Base-by-base conservation (phyloP, 64 coral and sea anemone genomes). In the Orbicella faveolata region DNA sequence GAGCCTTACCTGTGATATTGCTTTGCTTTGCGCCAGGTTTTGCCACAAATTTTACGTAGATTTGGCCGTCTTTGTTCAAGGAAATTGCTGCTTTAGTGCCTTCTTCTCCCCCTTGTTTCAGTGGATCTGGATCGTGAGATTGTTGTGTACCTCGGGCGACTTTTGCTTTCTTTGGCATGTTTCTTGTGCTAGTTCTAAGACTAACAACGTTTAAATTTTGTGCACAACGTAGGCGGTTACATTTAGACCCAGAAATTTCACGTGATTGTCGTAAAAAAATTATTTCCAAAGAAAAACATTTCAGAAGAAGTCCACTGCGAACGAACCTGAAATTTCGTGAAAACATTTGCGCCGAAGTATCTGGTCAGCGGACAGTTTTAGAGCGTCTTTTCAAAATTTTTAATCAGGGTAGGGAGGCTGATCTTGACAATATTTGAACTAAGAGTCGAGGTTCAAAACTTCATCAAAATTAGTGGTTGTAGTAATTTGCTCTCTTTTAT, bases 21-120 rank as follows among this genome's bases (percentile, higher is more conserved):
- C 88, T 93, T 88, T 88, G 86, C 74, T 93, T 93, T 63, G 86
- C 91, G 41, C 91, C 91, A 75, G 91, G 91, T 68, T 88, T 93
- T 53, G 86, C 91, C 26, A 73, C 78, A 14, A 93, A 34, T 73
- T 41, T 81, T 44, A 93, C 75, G 21, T 70, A 68, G 35, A 93
- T 88, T 53, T 63, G 70, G 1, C 91, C 91, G 54, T 88, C 91
- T 33, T 79, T 79, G 18, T 52, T 57, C 77, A 16, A 54, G 52
- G 51, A 79, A 57, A 79, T 79, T 13, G 52, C 77, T 26, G 52
- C 30, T 34, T 12, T 9, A 57, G 30, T 79, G 10, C 23, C 77
- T 79, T 57, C 52, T 54, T 30, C 30, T 30, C 30, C 30, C 30
- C 23, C 21, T 25, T 48, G 20, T 57, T 23, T 14, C n/a, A 6